Percentiles rank a stretch among this genome's conserved stretches.
Evolutionary conservation across 2,888 invertebrate genomes (phyloP).

Genomic region (Balanococcus diminutus): DNA sequence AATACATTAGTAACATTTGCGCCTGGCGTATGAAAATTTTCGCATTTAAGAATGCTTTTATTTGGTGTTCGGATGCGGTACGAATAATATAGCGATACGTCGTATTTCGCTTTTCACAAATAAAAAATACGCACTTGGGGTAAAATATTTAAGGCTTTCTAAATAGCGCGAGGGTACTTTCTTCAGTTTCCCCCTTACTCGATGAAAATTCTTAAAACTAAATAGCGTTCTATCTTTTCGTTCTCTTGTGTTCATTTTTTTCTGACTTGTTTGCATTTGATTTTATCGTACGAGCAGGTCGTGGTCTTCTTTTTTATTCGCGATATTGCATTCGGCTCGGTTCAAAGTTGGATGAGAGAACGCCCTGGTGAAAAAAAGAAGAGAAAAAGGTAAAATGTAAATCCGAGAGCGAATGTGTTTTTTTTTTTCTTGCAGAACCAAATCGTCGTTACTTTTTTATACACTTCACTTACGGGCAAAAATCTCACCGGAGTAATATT

Average conservation of each 20-base stretch:
- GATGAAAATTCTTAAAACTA: conserved; percentile 9
- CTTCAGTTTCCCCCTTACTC: not conserved
- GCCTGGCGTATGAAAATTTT: not conserved
- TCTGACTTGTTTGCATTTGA: not conserved
- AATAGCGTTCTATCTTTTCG: conserved; percentile 9
- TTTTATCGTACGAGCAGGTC: conserved; percentile 10
- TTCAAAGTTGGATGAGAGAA: not conserved
- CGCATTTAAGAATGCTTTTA: conserved; percentile 3
- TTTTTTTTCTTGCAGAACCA: not conserved
- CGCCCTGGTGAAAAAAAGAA: not conserved
- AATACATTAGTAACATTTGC: conserved; percentile 5
- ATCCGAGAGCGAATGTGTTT: not conserved
- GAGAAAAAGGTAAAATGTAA: not conserved
- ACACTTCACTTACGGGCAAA: not conserved
- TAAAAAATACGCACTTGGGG: not conserved
- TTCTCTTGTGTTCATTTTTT: conserved; percentile 4
- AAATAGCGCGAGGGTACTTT: conserved; percentile 1
- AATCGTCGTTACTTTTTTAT: conserved; percentile 16
- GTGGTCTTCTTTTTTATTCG: not conserved
- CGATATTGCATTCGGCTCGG: not conserved
- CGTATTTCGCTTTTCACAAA: conserved; percentile 13
- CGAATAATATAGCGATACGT: not conserved
- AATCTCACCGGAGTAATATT: conserved; percentile 23
- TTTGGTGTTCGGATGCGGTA: not conserved
- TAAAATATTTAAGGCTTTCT: conserved; percentile 31